Evolutionary conservation across 2,113 vertebrate genomes (phyloP).

Genomic region (Stictonetta naevosa): DNA sequence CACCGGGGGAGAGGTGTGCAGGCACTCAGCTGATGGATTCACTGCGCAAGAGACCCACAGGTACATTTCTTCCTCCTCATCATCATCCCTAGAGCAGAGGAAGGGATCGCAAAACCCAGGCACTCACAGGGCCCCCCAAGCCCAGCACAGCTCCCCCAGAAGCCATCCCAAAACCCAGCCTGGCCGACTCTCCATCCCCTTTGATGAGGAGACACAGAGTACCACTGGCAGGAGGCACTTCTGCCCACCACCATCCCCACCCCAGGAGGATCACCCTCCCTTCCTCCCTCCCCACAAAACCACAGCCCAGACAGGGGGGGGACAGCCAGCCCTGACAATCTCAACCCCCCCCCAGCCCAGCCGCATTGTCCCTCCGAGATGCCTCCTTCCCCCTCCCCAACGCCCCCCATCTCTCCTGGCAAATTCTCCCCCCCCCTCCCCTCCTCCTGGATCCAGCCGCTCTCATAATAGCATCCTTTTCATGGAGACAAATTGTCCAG

Average conservation of each 20-base stretch:
- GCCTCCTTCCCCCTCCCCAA: conserved; percentile 54
- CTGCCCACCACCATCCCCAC: conserved; percentile 50
- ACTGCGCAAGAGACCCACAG: not conserved
- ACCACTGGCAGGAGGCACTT: conserved; percentile 47
- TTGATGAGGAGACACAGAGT: conserved; percentile 17
- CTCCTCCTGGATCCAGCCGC: conserved; percentile 80
- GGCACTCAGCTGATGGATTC: not conserved
- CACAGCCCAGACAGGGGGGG: not conserved
- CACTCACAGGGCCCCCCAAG: fast-evolving
- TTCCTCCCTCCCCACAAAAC: conserved; percentile 9
- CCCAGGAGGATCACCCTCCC: conserved; percentile 64
- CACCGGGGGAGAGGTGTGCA: fast-evolving
- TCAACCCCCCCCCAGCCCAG: not conserved
- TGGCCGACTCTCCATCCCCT: conserved; percentile 28
- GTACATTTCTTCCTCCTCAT: not conserved
- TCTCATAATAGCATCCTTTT: conserved; percentile 87
- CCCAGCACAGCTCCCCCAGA: not conserved
- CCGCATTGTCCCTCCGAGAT: conserved; percentile 60
- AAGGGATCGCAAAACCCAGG: not conserved
- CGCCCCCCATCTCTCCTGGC: conserved; percentile 33
- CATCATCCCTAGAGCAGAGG: not conserved
- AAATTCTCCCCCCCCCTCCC: conserved; percentile 71
- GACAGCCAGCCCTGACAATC: conserved; percentile 25
- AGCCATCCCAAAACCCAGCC: not conserved
- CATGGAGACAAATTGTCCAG: conserved; percentile 88